A percentile compares a stretch with the other conserved stretches of the same genome.
Conservation (phyloP, 2,113 vertebrate genomes). For the Grallaria varia region DNA sequence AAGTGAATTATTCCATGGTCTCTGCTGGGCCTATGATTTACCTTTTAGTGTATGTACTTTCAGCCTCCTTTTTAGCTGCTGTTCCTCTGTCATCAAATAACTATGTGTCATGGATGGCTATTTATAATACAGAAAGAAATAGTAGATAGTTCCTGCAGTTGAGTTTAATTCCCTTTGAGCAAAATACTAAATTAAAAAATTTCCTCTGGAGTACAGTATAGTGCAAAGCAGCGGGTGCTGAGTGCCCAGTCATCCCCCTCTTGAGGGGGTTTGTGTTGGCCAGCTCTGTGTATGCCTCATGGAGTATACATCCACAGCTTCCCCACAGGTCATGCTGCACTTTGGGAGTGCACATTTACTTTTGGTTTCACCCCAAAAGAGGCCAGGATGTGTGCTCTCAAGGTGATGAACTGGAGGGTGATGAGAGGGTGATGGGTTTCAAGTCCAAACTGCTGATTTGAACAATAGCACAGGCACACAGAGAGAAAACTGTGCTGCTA, state of each 20-base stretch:
- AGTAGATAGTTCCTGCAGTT: not conserved
- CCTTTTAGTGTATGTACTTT: not conserved
- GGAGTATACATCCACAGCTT: not conserved
- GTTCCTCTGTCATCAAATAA: not conserved
- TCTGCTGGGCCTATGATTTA: not conserved
- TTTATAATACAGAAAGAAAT: not conserved
- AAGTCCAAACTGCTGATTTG: not conserved
- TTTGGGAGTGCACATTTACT: accelerated
- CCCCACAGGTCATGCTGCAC: not conserved
- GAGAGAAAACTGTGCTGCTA: not conserved
- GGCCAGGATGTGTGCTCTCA: not conserved
- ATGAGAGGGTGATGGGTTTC: not conserved
- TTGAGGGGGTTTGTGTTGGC: not conserved
- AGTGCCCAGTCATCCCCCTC: not conserved
- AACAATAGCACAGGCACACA: not conserved
- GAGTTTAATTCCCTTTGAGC: not conserved
- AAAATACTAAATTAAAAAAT: not conserved
- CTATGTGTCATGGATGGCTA: not conserved
- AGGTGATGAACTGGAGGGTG: not conserved
- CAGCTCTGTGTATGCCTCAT: not conserved
- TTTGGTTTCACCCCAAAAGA: not conserved
- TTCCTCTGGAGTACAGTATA: not conserved
- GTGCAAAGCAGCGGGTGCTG: not conserved
- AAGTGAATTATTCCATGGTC: not conserved
- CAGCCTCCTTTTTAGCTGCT: not conserved